phyloP scores from a whole-genome alignment of 1,140 invertebrate genomes.

The Oscheius sp. region DNA sequence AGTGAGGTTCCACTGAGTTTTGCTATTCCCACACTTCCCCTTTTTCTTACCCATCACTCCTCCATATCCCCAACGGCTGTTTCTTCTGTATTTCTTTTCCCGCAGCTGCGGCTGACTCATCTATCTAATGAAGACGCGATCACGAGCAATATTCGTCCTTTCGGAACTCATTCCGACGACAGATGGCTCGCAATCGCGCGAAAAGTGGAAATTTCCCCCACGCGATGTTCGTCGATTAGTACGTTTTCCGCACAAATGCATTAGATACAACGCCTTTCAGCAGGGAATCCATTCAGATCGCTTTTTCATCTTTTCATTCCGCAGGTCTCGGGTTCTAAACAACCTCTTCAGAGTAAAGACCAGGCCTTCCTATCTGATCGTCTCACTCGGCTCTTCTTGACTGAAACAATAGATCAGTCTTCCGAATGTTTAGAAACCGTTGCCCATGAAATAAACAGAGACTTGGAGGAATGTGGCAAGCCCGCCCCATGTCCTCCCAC shows the following conservation, averaged over 20 bases:
- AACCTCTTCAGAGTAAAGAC: too few species aligned
- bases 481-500: too few species aligned
- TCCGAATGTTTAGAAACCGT: too few species aligned
- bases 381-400: too few species aligned
- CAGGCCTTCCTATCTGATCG: too few species aligned
- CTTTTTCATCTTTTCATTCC: background rate
- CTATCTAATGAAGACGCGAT: slow-evolving; percentile 1
- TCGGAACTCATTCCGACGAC: background rate
- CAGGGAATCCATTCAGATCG: background rate
- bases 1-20: too few species aligned
- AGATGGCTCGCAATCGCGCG: background rate
- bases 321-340: background rate
- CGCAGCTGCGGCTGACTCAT: background rate
- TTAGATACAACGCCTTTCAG: background rate
- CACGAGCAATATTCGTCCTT: background rate
- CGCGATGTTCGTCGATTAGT: background rate
- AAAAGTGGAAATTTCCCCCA: slow-evolving; percentile 12
- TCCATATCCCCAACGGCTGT: background rate
- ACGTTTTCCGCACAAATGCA: background rate
- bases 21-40: background rate
- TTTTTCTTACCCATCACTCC: too few species aligned
- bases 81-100: background rate
- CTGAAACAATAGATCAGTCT: too few species aligned
- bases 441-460: too few species aligned
- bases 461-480: too few species aligned